Conservation (phyloP, 2,888 invertebrate species). For the Spodoptera littoralis region DNA sequence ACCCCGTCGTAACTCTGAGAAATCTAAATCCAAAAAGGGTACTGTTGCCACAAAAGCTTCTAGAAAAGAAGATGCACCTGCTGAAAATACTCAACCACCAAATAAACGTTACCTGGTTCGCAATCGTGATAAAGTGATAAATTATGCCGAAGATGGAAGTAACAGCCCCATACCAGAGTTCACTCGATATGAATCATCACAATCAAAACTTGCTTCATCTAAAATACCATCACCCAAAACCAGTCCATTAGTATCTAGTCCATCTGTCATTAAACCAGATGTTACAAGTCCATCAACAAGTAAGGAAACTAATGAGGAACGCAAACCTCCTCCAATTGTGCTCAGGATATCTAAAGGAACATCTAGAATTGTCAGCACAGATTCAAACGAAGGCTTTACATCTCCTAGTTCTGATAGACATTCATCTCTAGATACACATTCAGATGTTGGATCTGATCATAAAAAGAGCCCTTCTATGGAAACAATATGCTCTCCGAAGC, state of each 20-base stretch:
- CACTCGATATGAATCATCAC: slow-evolving; percentile 74
- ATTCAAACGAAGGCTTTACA: slow-evolving; percentile 90
- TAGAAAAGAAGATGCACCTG: slow-evolving; percentile 79
- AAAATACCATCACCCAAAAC: slow-evolving; percentile 83
- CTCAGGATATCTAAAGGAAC: slow-evolving; percentile 95
- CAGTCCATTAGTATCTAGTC: slow-evolving; percentile 81
- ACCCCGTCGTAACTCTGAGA: slow-evolving; percentile 82
- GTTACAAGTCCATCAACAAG: slow-evolving; percentile 84
- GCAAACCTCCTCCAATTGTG: slow-evolving; percentile 94
- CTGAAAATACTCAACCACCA: slow-evolving; percentile 82
- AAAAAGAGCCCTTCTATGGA: slow-evolving; percentile 83
- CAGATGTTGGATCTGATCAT: slow-evolving; percentile 80
- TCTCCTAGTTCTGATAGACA: slow-evolving; percentile 87
- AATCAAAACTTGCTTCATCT: slow-evolving; percentile 64
- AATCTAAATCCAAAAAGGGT: slow-evolving; percentile 79
- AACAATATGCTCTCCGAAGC: slow-evolving; percentile 84
- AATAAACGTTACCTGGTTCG: slow-evolving; percentile 87
- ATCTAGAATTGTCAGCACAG: slow-evolving; percentile 90
- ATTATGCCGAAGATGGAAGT: slow-evolving; percentile 90
- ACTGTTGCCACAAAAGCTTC: slow-evolving; percentile 82
- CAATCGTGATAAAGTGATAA: slow-evolving; percentile 89
- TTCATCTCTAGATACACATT: slow-evolving; percentile 84
- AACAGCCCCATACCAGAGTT: slow-evolving; percentile 87
- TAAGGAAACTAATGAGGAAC: slow-evolving; percentile 83
- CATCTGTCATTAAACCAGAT: slow-evolving; percentile 76